Conservation (phyloP, 1,140 invertebrate genomes). For the Ylistrum balloti region DNA sequence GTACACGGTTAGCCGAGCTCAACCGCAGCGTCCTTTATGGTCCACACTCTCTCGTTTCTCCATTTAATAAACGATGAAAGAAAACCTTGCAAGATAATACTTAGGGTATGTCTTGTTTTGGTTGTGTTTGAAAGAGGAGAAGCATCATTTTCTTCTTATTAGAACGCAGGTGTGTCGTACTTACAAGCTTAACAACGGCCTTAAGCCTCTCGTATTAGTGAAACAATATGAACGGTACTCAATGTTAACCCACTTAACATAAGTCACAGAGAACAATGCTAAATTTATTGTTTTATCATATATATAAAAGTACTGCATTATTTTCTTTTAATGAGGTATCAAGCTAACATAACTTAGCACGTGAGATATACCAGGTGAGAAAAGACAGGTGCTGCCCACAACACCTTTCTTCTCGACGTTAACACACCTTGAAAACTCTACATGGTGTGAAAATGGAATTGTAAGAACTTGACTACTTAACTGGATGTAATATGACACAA, state of each 20-base stretch:
- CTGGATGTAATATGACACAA: slow-evolving; percentile 26
- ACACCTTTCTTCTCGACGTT: background rate
- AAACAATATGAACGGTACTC: background rate
- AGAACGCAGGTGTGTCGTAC: background rate
- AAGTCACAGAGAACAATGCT: background rate
- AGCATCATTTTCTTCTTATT: slow-evolving; percentile 2
- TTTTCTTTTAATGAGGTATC: background rate
- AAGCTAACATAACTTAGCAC: background rate
- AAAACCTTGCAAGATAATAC: slow-evolving; percentile 3
- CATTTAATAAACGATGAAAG: slow-evolving; percentile 35
- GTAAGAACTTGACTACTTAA: slow-evolving; percentile 11
- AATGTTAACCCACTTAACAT: background rate
- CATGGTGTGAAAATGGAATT: slow-evolving; percentile 29
- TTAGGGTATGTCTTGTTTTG: slow-evolving; percentile 9
- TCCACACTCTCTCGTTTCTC: slow-evolving; percentile 27
- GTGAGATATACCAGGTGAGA: background rate
- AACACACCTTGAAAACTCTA: slow-evolving; percentile 29
- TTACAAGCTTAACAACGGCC: background rate
- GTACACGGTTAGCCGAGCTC: slow-evolving; percentile 12
- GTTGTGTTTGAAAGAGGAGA: background rate
- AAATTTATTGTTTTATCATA: background rate
- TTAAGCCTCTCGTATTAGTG: background rate
- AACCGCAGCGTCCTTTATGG: slow-evolving; percentile 21
- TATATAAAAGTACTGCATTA: background rate
- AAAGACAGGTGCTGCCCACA: background rate